Evolutionary conservation across 2,888 invertebrate species (phyloP), one percentile per base, ranked within the genome.

Genomic region (Xanthostigma xanthostigma): DNA sequence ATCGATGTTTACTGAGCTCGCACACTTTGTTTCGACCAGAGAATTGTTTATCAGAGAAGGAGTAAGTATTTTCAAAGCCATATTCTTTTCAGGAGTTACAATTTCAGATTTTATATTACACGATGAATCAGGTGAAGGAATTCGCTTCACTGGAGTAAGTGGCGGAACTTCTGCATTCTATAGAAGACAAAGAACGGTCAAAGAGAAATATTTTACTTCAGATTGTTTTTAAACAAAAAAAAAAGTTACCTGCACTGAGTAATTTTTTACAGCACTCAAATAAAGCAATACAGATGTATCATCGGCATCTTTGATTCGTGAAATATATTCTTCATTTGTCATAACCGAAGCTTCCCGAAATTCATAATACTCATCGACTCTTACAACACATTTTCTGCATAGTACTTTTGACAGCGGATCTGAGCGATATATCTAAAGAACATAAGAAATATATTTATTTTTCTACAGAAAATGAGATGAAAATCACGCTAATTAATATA

Each of bases 401-500:
- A 48, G 37, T 4, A 17, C 12, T 48, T 48, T 48, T 10, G 48
- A 48, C 14, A 48, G 33, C 14, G 48, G 48, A 48, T 48, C 48
- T 35, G 48, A 17, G 27, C 48, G 48, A 17, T 48, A 48, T 14
- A 48, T 48, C 48, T 48, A 14, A 41, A 46, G 12, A 5, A 37
- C 3, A 27, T 6, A 27, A 5, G 3, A 27, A 27, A 27, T 27
- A 27, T 6, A 27, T 6, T n/a, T 27, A 27, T 27, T 27, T 6
- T 6, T 27, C 1, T 6, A 27, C 27, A 27, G 1, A 27, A 27
- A 6, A 27, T 6, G 27, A 6, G 6, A 5, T 27, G 27, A 6
- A 27, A 27, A 27, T 6, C 27, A 27, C 27, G 27, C 6, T 3
- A 27, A 27, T 27, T 27, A 5, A 27, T n/a, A 8, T 38, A 11